These are phyloP conservation scores for Ormyrus nitidulus DNA, from an alignment of 2,888 invertebrate genomes.

Conservation along the genomic window DNA sequence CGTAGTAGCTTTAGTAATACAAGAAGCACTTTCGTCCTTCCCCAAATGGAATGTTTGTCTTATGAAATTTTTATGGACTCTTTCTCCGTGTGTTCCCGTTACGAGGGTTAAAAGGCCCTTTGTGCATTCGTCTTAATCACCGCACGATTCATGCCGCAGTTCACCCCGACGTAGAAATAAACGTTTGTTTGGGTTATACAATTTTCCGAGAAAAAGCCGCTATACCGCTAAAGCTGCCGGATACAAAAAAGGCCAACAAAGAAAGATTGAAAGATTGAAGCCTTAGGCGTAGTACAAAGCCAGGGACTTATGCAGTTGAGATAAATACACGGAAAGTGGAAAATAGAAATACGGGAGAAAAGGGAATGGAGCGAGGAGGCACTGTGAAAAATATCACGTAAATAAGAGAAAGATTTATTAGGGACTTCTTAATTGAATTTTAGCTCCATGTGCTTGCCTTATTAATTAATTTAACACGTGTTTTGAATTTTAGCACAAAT, in stretches of 20 bases:
- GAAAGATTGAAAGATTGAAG: constrained; percentile 2
- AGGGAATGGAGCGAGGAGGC: constrained; percentile 21
- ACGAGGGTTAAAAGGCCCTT: constrained; percentile 4
- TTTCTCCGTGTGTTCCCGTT: too few species aligned
- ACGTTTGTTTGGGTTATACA: constrained; percentile 19
- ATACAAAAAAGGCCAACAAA: constrained; percentile 7
- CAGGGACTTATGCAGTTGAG: neutral
- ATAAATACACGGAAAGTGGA: constrained; percentile 3
- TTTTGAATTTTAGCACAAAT: too few species aligned
- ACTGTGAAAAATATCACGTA: neutral
- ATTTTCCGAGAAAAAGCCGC: constrained; percentile 10
- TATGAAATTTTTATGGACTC: constrained; percentile 34
- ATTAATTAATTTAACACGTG: too few species aligned
- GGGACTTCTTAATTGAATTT: too few species aligned
- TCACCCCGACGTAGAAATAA: constrained; percentile 28
- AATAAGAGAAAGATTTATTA: too few species aligned
- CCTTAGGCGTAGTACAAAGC: neutral
- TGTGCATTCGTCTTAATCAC: constrained; percentile 43
- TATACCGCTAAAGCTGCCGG: too few species aligned
- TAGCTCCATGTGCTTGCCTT: too few species aligned
- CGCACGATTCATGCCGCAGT: constrained; percentile 33
- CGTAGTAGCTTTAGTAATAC: neutral
- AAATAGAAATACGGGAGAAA: neutral
- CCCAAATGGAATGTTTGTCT: neutral
- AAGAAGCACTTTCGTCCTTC: neutral